Conservation (phyloP, 1,140 invertebrate species). For the Anastatus disparis region DNA sequence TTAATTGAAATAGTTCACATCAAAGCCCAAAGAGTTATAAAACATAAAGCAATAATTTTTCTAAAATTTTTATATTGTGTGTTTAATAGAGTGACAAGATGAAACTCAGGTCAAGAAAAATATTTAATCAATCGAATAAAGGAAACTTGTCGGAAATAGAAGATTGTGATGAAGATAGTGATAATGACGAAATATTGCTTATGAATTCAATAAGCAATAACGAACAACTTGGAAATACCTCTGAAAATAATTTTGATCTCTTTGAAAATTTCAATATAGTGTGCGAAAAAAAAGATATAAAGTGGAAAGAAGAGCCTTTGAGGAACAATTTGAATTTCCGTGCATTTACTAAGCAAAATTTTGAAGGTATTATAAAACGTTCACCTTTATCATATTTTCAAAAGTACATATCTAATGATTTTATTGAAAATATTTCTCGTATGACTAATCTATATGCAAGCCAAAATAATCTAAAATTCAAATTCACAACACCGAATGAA, state of each 20-base stretch:
- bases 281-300: neutral
- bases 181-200: no score
- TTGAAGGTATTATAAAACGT: neutral
- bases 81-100: no score
- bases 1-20: no score
- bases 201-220: no score
- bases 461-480: neutral
- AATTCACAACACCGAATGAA: neutral
- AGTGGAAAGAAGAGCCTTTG: neutral
- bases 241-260: neutral
- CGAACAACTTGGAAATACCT: neutral
- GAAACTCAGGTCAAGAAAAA: no score
- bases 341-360: neutral
- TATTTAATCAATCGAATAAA: no score
- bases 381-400: neutral
- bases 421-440: neutral
- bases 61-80: no score
- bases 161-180: no score
- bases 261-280: neutral
- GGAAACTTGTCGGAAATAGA: no score
- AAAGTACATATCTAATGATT: neutral
- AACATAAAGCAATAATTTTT: no score
- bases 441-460: neutral
- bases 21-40: no score
- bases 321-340: neutral